Conservation (phyloP, 2,797 vertebrate genomes). For the Sebastes kiyomatsui region DNA sequence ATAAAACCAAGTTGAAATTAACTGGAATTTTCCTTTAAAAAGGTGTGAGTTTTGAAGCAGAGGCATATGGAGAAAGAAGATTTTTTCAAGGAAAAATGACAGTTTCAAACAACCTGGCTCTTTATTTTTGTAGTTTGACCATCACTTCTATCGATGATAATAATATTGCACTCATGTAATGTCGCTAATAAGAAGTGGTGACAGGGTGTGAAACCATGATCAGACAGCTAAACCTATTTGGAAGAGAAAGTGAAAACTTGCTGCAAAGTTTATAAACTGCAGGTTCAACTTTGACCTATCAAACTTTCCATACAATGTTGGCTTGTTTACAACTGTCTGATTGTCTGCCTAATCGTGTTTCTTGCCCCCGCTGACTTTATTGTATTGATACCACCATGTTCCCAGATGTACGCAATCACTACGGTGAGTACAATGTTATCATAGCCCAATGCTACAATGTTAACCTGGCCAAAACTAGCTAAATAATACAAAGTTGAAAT, state of each 20-base stretch:
- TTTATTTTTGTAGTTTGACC: background rate
- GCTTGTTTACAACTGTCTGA: too few species aligned
- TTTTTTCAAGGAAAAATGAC: too few species aligned
- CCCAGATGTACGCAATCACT: background rate
- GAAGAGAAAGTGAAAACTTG: background rate
- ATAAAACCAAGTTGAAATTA: background rate
- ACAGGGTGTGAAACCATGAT: background rate
- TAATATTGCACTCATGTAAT: background rate
- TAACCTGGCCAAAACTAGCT: background rate
- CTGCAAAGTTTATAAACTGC: background rate
- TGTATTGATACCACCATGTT: background rate
- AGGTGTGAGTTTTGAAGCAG: too few species aligned
- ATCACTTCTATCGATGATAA: background rate
- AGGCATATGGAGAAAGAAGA: too few species aligned
- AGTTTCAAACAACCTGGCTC: background rate
- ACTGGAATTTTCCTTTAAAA: background rate
- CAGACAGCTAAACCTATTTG: background rate
- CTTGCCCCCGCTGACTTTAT: too few species aligned
- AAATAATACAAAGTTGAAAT: background rate
- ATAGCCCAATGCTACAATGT: background rate
- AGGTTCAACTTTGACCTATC: too few species aligned
- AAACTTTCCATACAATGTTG: too few species aligned
- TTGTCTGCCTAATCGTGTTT: background rate
- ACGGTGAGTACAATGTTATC: background rate
- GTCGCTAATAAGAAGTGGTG: background rate